Conservation (phyloP, 1,140 invertebrate species). For the Pseudomyrmex pallidus region DNA sequence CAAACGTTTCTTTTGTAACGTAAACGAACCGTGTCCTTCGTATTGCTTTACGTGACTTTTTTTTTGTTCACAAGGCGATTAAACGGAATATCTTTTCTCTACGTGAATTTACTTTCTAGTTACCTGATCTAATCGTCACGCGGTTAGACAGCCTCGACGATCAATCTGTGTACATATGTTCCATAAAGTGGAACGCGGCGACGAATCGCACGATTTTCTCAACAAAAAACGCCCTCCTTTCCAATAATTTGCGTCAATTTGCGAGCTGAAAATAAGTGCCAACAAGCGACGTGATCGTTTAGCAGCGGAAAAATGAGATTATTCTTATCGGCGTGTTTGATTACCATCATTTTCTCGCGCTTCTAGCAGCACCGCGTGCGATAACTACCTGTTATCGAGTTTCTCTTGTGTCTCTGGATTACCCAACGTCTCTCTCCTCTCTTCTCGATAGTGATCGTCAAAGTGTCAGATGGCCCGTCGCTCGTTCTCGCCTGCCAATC, state of each 20-base stretch:
- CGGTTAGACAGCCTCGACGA: background rate
- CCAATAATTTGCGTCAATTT: conserved; percentile 27
- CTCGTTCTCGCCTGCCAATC: conserved; percentile 40
- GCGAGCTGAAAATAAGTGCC: conserved; percentile 40
- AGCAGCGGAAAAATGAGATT: conserved; percentile 33
- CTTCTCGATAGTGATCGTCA: conserved; percentile 60
- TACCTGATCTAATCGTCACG: background rate
- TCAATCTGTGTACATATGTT: background rate
- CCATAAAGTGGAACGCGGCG: conserved; percentile 8
- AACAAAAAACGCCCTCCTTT: background rate
- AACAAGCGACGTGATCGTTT: conserved; percentile 40
- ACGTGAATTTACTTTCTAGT: too few relatives aligned
- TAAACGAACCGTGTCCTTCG: background rate
- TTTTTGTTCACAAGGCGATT: conserved; percentile 11
- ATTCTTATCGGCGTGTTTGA: conserved; percentile 45
- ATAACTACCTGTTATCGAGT: conserved; percentile 66
- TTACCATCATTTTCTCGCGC: conserved; percentile 48
- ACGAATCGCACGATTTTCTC: conserved; percentile 34
- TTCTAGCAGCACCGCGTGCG: conserved; percentile 17
- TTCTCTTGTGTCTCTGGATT: conserved; percentile 68
- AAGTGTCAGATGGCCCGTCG: conserved; percentile 34
- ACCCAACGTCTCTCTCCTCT: conserved; percentile 53
- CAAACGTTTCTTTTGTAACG: background rate
- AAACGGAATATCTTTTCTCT: background rate
- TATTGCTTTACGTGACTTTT: background rate